These are phyloP conservation scores for Planiliza haematocheilus DNA, from an alignment of 2,113 vertebrate genomes.

Conservation along the genomic window DNA sequence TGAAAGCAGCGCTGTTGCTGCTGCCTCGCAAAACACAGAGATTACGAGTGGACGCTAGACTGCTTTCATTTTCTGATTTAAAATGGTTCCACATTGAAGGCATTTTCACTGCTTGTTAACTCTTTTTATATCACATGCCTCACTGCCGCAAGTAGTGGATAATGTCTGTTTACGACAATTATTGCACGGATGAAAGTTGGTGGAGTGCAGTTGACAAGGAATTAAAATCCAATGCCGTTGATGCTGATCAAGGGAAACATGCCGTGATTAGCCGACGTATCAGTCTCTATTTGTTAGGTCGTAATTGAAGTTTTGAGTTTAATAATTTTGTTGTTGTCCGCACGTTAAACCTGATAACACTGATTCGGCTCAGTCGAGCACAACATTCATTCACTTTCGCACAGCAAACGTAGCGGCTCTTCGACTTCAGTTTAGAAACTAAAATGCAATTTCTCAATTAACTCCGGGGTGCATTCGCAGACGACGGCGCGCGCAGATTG, in stretches of 20 bases:
- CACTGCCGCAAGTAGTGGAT: slow-evolving; percentile 17
- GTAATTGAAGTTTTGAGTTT: neutral
- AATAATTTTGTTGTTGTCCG: neutral
- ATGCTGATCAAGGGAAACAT: too few relatives aligned
- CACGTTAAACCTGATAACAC: neutral
- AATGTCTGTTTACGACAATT: slow-evolving; percentile 7
- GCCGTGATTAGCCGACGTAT: neutral
- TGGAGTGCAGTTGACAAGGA: neutral
- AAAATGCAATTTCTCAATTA: slow-evolving; percentile 30
- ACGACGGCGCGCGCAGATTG: slow-evolving; percentile 30
- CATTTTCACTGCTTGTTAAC: slow-evolving; percentile 30
- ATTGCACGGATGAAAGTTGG: slow-evolving; percentile 12
- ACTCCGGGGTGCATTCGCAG: slow-evolving; percentile 14
- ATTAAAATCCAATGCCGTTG: neutral
- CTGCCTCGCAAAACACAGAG: slow-evolving; percentile 18
- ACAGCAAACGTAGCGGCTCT: slow-evolving; percentile 6
- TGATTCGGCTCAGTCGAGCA: neutral
- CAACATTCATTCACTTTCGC: slow-evolving; percentile 1
- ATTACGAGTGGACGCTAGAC: slow-evolving; percentile 9
- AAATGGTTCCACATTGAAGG: slow-evolving; percentile 32
- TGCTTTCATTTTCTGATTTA: slow-evolving; percentile 41
- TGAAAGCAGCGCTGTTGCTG: slow-evolving; percentile 3
- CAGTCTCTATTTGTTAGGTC: neutral
- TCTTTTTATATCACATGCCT: slow-evolving; percentile 12
- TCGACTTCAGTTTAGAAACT: slow-evolving; percentile 13